Conservation (phyloP, 2,888 invertebrate genomes). For the Junonia oenone region DNA sequence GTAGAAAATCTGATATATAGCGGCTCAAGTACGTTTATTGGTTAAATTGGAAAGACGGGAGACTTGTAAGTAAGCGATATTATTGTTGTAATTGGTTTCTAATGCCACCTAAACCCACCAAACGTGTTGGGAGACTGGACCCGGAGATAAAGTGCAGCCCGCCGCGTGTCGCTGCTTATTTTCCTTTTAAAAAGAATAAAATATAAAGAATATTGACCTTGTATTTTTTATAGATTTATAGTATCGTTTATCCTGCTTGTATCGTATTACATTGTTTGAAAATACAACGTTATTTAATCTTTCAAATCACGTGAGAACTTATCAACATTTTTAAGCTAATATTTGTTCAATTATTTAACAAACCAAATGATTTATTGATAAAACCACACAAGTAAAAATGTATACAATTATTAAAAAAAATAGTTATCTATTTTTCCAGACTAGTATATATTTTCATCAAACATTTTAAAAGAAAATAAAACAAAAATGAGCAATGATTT, state of each 20-base stretch:
- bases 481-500: conserved; percentile 1
- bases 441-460: too few species aligned
- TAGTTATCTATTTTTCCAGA: too few species aligned
- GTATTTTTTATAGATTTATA: neutral
- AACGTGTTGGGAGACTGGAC: conserved; percentile 76
- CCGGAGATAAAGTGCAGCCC: conserved; percentile 69
- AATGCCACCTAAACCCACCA: conserved; percentile 78
- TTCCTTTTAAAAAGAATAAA: conserved; percentile 31
- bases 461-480: too few species aligned
- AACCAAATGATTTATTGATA: too few species aligned
- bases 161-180: conserved; percentile 43
- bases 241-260: neutral
- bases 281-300: neutral
- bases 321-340: too few species aligned
- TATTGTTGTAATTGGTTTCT: conserved; percentile 79
- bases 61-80: conserved; percentile 39
- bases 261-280: neutral
- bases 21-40: conserved; percentile 25
- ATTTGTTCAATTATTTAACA: too few species aligned
- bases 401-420: too few species aligned
- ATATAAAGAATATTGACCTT: conserved; percentile 13
- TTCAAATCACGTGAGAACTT: too few species aligned
- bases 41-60: conserved; percentile 27
- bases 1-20: neutral
- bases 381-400: too few species aligned